These are phyloP conservation scores for Myotis brandtii DNA, from an alignment of 2,113 vertebrate genomes.

Conservation along the genomic window DNA sequence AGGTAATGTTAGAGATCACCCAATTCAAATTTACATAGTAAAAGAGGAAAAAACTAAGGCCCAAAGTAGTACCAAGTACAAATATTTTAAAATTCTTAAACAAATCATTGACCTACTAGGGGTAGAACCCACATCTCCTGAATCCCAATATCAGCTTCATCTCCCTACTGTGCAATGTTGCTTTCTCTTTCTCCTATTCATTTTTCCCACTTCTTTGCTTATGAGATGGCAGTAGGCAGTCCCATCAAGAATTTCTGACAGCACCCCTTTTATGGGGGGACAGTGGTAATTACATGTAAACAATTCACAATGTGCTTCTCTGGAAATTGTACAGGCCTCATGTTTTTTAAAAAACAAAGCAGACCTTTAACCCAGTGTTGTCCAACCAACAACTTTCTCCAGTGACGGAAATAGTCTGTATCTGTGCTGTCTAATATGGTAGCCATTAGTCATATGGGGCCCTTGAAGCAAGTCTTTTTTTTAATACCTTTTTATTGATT, in stretches of 20 bases:
- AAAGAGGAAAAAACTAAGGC: constrained; percentile 30
- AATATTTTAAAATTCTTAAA: neutral
- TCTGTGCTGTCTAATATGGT: neutral
- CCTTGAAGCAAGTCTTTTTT: neutral
- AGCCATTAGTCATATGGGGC: neutral
- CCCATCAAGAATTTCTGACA: neutral
- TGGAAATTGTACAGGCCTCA: neutral
- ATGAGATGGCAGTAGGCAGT: neutral
- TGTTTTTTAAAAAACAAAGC: neutral
- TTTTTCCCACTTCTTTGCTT: constrained; percentile 17
- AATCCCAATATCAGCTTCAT: neutral
- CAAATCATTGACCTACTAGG: neutral
- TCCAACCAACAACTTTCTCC: constrained; percentile 18
- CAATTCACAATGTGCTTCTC: neutral
- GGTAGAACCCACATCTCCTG: neutral
- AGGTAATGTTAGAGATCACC: constrained; percentile 4
- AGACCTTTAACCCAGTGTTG: constrained; percentile 27
- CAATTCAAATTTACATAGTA: constrained; percentile 15
- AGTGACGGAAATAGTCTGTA: neutral
- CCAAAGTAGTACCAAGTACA: neutral
- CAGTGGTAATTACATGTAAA: neutral
- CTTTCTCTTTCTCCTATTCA: neutral
- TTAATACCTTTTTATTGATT: too few species aligned
- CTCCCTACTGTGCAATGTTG: neutral
- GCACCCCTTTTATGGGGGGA: neutral